These are phyloP conservation scores for Amphipoea lucens DNA, from an alignment of 2,888 invertebrate genomes.

Conservation along the genomic window DNA sequence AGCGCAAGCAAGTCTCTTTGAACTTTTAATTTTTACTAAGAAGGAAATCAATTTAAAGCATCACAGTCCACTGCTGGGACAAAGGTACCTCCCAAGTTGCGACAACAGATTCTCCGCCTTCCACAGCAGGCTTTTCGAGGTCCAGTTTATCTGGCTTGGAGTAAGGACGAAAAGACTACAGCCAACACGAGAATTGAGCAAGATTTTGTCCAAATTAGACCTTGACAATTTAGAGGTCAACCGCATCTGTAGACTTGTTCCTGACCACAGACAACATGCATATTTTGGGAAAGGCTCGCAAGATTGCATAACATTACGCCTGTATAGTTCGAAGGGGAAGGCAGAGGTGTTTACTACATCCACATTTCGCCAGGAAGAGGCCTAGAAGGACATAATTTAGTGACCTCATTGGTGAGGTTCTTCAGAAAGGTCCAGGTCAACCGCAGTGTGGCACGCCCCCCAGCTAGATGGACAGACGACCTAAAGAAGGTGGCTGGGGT, in stretches of 20 bases:
- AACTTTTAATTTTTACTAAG: too few relatives aligned
- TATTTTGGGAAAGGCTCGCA: background rate
- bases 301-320: background rate
- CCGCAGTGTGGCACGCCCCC: too few relatives aligned
- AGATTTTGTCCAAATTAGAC: background rate
- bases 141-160: background rate
- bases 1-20: too few relatives aligned
- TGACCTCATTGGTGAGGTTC: too few relatives aligned
- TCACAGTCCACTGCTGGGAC: background rate
- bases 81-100: background rate
- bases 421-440: too few relatives aligned
- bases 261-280: slow-evolving; percentile 12
- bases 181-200: background rate
- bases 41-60: too few relatives aligned
- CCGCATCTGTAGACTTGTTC: background rate
- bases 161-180: background rate
- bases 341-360: background rate
- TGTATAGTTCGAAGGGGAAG: background rate
- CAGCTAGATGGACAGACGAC: too few relatives aligned
- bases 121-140: background rate
- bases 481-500: too few relatives aligned
- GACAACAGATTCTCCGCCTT: background rate
- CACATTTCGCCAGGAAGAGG: too few relatives aligned
- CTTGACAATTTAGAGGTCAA: background rate
- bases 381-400: too few relatives aligned